Evolutionary conservation across 2,113 vertebrate species (phyloP).

Genomic region (Alethe diademata): DNA sequence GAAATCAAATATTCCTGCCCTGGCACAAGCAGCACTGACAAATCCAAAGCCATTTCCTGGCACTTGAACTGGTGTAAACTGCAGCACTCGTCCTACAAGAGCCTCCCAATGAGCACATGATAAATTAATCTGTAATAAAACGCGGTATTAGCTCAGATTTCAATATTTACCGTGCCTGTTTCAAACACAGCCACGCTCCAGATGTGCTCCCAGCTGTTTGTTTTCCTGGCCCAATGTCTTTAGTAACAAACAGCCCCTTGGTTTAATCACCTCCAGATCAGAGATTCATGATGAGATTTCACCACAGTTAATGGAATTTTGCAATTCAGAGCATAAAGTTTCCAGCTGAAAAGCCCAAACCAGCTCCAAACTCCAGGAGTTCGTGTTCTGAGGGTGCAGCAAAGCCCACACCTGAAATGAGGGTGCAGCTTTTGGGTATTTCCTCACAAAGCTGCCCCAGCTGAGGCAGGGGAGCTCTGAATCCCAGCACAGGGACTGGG

Average conservation of each 20-base stretch:
- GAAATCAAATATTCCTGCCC: not conserved
- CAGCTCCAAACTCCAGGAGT: not conserved
- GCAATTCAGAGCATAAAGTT: not conserved
- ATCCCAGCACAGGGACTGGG: not conserved
- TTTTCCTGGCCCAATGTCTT: not conserved
- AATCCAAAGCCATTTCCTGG: not conserved
- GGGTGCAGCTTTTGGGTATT: fast-evolving
- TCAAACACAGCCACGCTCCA: not conserved
- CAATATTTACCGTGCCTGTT: not conserved
- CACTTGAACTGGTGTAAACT: not conserved
- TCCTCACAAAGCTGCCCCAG: not conserved
- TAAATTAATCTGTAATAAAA: not conserved
- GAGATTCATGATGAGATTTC: not conserved
- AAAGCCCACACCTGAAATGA: not conserved
- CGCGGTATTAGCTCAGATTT: not conserved
- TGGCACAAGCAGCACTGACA: not conserved
- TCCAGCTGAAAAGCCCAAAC: not conserved
- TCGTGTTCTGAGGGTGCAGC: not conserved
- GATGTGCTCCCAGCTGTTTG: not conserved
- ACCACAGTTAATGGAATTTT: not conserved
- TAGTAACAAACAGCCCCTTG: not conserved
- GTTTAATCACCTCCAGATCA: not conserved
- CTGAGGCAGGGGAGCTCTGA: not conserved
- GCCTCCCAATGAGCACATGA: not conserved
- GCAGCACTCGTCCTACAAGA: not conserved